These are phyloP conservation scores for Liposcelis brunnea DNA, from an alignment of 2,888 invertebrate species.

Conservation along the genomic window DNA sequence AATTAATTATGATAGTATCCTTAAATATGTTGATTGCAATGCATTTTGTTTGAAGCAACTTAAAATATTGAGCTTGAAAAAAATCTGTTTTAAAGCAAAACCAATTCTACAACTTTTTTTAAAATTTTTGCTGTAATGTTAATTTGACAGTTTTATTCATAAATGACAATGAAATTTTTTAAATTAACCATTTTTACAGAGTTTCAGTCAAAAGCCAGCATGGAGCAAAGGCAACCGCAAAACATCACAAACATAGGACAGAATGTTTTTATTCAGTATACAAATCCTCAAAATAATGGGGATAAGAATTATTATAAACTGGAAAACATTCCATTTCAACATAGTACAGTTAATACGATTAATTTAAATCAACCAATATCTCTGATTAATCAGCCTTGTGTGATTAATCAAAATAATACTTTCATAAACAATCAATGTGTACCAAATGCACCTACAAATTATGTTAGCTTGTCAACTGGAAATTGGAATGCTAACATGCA, in stretches of 20 bases:
- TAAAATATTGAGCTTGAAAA: too few relatives aligned
- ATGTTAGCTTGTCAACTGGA: not conserved
- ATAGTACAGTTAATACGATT: not conserved
- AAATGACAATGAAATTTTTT: too few relatives aligned
- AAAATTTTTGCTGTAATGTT: too few relatives aligned
- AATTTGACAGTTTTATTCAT: too few relatives aligned
- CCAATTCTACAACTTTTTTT: too few relatives aligned
- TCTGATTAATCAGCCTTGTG: conserved; percentile 2
- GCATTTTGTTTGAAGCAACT: too few relatives aligned
- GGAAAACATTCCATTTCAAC: conserved; percentile 5
- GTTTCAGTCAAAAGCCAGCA: not conserved
- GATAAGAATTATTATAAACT: conserved; percentile 6
- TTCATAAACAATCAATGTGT: conserved; percentile 6
- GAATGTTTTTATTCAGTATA: conserved; percentile 7
- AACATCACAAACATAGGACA: not conserved
- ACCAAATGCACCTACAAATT: conserved; percentile 1
- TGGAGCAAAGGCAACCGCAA: not conserved
- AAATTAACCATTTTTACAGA: too few relatives aligned
- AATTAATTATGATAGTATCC: too few relatives aligned
- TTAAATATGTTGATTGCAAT: too few relatives aligned
- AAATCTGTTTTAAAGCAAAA: too few relatives aligned
- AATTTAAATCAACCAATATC: conserved; percentile 7
- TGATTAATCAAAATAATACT: conserved; percentile 6
- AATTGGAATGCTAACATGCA: conserved; percentile 7
- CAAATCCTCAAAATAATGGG: not conserved